A percentile compares a stretch with the other conserved stretches of the same genome.
Evolutionary conservation across 2,888 invertebrate species (phyloP).

Genomic region (Erynnis tages): DNA sequence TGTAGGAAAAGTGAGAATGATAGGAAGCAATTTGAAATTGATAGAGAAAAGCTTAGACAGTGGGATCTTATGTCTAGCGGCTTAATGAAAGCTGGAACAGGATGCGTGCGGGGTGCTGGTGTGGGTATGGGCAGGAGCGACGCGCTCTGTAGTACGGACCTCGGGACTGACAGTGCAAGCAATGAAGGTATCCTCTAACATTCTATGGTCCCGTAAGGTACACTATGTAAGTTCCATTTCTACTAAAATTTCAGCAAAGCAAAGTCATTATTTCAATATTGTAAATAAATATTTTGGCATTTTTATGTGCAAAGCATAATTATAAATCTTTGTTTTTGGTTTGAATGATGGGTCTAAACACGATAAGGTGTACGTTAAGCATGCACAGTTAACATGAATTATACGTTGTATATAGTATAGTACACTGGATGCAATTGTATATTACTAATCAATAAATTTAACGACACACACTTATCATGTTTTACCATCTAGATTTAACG

Average conservation of each 20-base stretch:
- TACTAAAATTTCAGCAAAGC: constrained; percentile 65
- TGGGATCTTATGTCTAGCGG: constrained; percentile 95
- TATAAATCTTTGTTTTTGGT: constrained; percentile 33
- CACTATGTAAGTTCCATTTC: constrained; percentile 73
- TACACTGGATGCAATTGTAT: constrained; percentile 28
- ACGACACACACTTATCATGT: constrained; percentile 61
- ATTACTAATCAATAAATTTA: constrained; percentile 43
- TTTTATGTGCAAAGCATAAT: constrained; percentile 41
- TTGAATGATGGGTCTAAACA: constrained; percentile 53
- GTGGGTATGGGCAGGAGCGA: constrained; percentile 58
- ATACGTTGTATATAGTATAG: constrained; percentile 47
- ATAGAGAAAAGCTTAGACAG: constrained; percentile 92
- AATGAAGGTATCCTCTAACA: constrained; percentile 79
- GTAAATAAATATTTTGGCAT: constrained; percentile 56
- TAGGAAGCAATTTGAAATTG: constrained; percentile 84
- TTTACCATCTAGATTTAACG: constrained; percentile 39
- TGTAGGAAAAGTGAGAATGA: constrained; percentile 37
- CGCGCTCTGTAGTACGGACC: constrained; percentile 65
- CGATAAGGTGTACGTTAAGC: constrained; percentile 65
- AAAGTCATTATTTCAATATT: constrained; percentile 60
- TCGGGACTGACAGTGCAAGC: constrained; percentile 73
- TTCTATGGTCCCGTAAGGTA: constrained; percentile 70
- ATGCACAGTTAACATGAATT: constrained; percentile 56
- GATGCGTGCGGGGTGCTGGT: constrained; percentile 65
- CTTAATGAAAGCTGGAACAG: constrained; percentile 79